These are phyloP conservation scores for Troilus luridus DNA, from an alignment of 2,888 invertebrate genomes.

Conservation along the genomic window DNA sequence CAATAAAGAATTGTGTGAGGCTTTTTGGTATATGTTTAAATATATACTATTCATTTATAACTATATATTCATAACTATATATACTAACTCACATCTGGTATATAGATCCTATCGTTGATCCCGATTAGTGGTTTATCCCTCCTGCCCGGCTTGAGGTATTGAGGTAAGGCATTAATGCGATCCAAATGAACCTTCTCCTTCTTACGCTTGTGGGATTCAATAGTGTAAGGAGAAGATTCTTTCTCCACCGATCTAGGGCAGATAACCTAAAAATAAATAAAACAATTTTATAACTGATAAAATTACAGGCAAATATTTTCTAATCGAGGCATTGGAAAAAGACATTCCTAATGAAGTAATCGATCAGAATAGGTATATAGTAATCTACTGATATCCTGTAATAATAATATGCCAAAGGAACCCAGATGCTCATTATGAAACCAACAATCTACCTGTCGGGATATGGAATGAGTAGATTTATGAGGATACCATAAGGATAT, in stretches of 20 bases:
- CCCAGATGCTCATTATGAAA: too few species aligned
- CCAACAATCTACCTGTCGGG: too few species aligned
- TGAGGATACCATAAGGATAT: too few species aligned
- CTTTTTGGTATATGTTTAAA: background rate
- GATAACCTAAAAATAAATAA: background rate
- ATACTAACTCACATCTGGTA: background rate
- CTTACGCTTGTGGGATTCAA: background rate
- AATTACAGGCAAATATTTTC: too few species aligned
- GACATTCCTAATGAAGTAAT: too few species aligned
- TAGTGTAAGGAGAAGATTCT: background rate
- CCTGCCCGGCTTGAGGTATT: constrained; percentile 17
- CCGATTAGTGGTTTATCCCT: constrained; percentile 9
- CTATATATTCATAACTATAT: too few species aligned
- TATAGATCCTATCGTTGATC: background rate
- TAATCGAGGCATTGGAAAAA: too few species aligned
- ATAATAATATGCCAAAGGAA: too few species aligned
- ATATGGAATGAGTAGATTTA: too few species aligned
- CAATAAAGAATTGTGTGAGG: background rate
- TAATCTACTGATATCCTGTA: too few species aligned
- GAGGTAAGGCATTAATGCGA: background rate
- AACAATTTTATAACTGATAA: background rate
- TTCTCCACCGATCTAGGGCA: background rate
- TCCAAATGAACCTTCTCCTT: constrained; percentile 23
- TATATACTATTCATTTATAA: too few species aligned
- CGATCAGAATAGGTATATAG: too few species aligned